These are phyloP conservation scores for Chymomyza costata DNA, from an alignment of 1,140 invertebrate species.

Conservation along the genomic window DNA sequence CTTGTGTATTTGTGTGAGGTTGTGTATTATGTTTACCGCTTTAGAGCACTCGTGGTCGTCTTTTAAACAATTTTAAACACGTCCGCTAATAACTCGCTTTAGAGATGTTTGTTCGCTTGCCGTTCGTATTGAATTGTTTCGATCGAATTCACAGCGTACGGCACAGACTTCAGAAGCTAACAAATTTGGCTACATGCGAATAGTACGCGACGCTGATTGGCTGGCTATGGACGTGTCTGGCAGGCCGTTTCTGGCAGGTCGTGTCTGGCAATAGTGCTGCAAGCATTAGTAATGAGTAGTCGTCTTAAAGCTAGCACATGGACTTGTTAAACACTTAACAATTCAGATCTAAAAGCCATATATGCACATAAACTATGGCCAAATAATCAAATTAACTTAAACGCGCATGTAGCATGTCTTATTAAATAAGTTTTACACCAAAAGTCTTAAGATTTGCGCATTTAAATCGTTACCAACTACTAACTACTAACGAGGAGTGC, in stretches of 20 bases:
- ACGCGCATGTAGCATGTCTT: too few species aligned
- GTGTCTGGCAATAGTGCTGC: constrained; percentile 49
- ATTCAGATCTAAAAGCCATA: too few species aligned
- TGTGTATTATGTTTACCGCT: constrained; percentile 56
- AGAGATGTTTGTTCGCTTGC: constrained; percentile 33
- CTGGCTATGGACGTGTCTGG: constrained; percentile 39
- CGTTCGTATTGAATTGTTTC: constrained; percentile 37
- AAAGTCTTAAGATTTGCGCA: too few species aligned
- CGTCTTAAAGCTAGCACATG: too few species aligned
- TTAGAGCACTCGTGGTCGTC: constrained; percentile 49
- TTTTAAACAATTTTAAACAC: constrained; percentile 33
- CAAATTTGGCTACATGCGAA: constrained; percentile 22
- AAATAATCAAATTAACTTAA: too few species aligned
- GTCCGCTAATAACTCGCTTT: constrained; percentile 12
- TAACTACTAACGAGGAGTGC: too few species aligned
- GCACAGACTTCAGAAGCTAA: constrained; percentile 18
- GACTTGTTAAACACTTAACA: too few species aligned
- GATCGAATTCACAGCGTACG: constrained; percentile 26
- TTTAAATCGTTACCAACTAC: too few species aligned
- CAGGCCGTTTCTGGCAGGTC: constrained; percentile 52
- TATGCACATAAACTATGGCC: too few species aligned
- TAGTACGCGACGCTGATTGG: constrained; percentile 37
- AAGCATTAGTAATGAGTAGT: constrained; percentile 10
- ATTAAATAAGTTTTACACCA: too few species aligned
- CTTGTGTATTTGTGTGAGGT: constrained; percentile 10